These are phyloP conservation scores for Psilopogon haemacephalus DNA, from an alignment of 2,113 vertebrate genomes.

Conservation along the genomic window DNA sequence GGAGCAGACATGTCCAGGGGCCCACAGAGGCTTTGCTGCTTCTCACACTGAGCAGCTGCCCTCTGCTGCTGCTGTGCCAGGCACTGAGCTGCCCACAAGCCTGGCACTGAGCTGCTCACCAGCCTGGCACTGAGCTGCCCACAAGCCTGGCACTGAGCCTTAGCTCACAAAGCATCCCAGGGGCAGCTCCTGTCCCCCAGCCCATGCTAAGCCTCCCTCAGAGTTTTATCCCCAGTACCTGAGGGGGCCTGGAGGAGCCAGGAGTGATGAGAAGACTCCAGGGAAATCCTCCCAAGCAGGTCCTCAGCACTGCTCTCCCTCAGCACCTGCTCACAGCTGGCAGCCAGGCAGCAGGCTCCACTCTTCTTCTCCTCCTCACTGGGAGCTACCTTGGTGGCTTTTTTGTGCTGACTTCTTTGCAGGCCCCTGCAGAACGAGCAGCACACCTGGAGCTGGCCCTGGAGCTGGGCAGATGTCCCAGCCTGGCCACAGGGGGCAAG, in stretches of 20 bases:
- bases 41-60: background rate
- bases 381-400: constrained; percentile 63
- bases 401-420: constrained; percentile 68
- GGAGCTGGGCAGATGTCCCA: too few species aligned
- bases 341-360: constrained; percentile 7
- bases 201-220: accelerated
- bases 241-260: background rate
- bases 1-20: background rate
- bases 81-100: background rate
- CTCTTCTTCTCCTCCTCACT: constrained; percentile 63
- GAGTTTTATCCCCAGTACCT: constrained; percentile 14
- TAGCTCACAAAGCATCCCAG: too few species aligned
- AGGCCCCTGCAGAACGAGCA: constrained; percentile 71
- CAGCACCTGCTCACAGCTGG: constrained; percentile 52
- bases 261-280: constrained; percentile 66
- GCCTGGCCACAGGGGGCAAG: background rate
- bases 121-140: background rate
- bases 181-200: accelerated
- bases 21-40: background rate
- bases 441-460: background rate
- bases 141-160: background rate
- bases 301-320: background rate
- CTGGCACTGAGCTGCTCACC: background rate
- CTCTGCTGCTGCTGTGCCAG: background rate
- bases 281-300: constrained; percentile 36